Base-by-base conservation (phyloP, 2,797 vertebrate genomes). In the Ficedula albicollis region DNA sequence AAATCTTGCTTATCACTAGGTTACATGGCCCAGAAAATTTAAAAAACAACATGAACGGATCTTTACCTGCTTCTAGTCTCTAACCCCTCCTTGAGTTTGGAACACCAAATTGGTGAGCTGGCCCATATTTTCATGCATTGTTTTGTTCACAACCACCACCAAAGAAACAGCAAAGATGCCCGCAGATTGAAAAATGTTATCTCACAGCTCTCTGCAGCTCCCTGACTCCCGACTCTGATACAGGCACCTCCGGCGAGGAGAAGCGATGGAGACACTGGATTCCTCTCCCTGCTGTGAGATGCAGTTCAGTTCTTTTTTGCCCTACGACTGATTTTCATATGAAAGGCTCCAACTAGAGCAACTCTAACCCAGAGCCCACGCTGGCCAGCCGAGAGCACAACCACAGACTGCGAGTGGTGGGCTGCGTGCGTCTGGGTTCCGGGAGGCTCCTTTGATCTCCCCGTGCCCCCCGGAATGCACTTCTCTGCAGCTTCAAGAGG, bases 371-470 rank as follows among this genome's bases (percentile, higher is more conserved):
- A 93, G 85, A 96, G 44, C 80, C 63, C 76, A 66, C 9, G 51
- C 84, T 4, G 25, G 91, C 80, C 74, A 75, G 77, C 90, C 90
- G 66, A 94, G 48, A 82, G 25, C 43, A 41, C n/a, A 95, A 84
- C 82, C 38, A 6, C 74, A 95, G 87, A 52, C 74, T 88, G 85
- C 3, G 21, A 93, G 77, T 0, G 18, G 93, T 95, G 95, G 94
- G 90, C 91, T 95, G 9, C 9, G 62, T 41, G 41, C 0, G 54
- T 93, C 94, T 95, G 94, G 74, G 85, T 88, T 95, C 77, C 0
- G 1, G 78, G 70, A 93, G 83, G 74, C 49, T 86, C 76, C 90
- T 95, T 96, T 97, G 88, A 96, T 97, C 94, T 96, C 56, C 44
- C 34, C 15, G 15, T 91, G 85, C 90, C 93, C 96, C 94, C 90